phyloP scores from a whole-genome alignment of 1,140 invertebrate genomes.

The Mamestra configurata region DNA sequence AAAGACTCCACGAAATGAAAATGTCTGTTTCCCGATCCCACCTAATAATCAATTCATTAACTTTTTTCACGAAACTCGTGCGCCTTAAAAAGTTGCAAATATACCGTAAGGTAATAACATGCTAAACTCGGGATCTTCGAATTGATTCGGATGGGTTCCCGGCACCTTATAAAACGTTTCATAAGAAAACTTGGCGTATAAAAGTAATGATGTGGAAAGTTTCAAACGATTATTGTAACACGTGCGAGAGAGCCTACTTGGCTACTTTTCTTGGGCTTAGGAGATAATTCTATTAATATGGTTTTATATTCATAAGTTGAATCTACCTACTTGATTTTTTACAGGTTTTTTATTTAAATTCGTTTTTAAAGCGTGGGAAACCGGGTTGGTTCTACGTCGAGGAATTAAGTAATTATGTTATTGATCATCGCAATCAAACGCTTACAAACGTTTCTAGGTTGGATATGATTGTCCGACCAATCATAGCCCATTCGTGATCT shows the following conservation, averaged over 20 bases:
- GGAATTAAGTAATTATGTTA: too few relatives aligned
- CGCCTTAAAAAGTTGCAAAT: slow-evolving; percentile 1
- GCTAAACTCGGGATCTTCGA: slow-evolving; percentile 3
- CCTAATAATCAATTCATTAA: not conserved
- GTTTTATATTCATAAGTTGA: not conserved
- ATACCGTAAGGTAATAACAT: slow-evolving; percentile 27
- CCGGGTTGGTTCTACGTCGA: too few relatives aligned
- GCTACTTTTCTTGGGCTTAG: not conserved
- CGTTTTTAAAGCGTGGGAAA: too few relatives aligned
- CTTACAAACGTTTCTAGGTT: too few relatives aligned
- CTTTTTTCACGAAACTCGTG: not conserved
- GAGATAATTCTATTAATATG: slow-evolving; percentile 12
- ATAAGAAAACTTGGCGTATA: slow-evolving; percentile 27
- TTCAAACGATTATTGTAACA: slow-evolving; percentile 16
- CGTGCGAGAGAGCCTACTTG: slow-evolving; percentile 13
- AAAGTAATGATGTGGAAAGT: slow-evolving; percentile 44
- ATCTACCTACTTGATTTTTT: too few relatives aligned
- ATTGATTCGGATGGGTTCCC: slow-evolving; percentile 30
- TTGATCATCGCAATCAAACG: too few relatives aligned
- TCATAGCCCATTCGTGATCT: too few relatives aligned
- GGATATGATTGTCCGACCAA: too few relatives aligned
- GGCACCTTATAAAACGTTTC: slow-evolving; percentile 13
- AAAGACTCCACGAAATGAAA: not conserved
- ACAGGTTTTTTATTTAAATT: too few relatives aligned
- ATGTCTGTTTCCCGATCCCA: not conserved